phyloP scores from a whole-genome alignment of 23 tunicate species.

The Botrylloides violaceus region DNA sequence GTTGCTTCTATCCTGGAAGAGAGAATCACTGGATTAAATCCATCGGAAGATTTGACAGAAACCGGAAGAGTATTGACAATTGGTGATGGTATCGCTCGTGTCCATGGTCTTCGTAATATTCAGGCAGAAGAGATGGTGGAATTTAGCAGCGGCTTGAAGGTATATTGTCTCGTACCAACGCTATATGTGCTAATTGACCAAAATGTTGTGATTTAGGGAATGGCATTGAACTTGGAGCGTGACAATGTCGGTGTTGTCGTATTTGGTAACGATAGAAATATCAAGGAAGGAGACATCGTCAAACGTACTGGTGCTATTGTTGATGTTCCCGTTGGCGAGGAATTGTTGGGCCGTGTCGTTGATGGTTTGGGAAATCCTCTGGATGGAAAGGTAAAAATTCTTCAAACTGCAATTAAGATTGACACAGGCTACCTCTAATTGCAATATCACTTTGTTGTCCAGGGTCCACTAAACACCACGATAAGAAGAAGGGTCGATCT shows the following conservation, averaged over 20 bases:
- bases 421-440: not conserved
- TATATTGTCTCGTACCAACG: not conserved
- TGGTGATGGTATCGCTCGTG: slow-evolving; percentile 99
- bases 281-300: slow-evolving; percentile 97
- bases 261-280: slow-evolving; percentile 96
- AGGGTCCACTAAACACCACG: slow-evolving; percentile 84
- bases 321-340: slow-evolving; percentile 98
- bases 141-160: slow-evolving; percentile 96
- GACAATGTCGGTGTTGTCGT: slow-evolving; percentile 99
- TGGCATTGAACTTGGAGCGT: slow-evolving; percentile 99
- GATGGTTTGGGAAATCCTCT: slow-evolving; percentile 98
- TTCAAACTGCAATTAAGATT: not conserved
- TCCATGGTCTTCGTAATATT: slow-evolving; percentile 96
- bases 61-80: slow-evolving; percentile 98
- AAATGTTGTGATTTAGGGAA: slow-evolving; percentile 35
- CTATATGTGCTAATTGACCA: not conserved
- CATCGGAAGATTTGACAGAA: slow-evolving; percentile 84
- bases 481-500: slow-evolving; percentile 87
- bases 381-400: slow-evolving; percentile 79
- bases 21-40: slow-evolving; percentile 79
- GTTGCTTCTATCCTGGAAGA: slow-evolving; percentile 90
- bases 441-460: not conserved
- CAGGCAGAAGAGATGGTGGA: slow-evolving; percentile 99
- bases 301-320: slow-evolving; percentile 99
- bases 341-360: slow-evolving; percentile 95